phyloP scores from a whole-genome alignment of 2,113 vertebrate genomes.

The Crotalus tigris region DNA sequence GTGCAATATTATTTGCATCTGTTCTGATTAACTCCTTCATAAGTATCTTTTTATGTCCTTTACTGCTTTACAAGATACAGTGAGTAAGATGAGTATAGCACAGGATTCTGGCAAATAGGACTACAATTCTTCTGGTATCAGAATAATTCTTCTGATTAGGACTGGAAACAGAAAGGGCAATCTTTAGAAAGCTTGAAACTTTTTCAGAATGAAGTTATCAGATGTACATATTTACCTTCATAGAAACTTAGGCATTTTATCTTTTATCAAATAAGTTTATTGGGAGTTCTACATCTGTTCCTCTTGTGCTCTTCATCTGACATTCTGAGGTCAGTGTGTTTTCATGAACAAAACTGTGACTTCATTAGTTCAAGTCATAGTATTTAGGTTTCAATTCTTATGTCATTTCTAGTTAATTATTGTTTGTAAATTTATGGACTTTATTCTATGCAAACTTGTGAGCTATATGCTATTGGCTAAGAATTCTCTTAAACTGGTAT shows the following conservation, averaged over 20 bases:
- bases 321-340: background rate
- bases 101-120: background rate
- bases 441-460: background rate
- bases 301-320: background rate
- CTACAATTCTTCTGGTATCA: background rate
- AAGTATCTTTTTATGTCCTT: slow-evolving; percentile 31
- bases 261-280: background rate
- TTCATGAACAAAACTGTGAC: background rate
- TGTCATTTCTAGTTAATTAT: background rate
- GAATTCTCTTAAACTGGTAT: background rate
- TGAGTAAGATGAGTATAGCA: background rate
- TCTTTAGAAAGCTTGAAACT: background rate
- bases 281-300: no score
- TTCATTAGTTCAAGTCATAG: background rate
- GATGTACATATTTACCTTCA: background rate
- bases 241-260: background rate
- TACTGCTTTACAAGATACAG: slow-evolving; percentile 16
- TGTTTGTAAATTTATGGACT: background rate
- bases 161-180: background rate
- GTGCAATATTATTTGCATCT: slow-evolving; percentile 53
- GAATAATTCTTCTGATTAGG: background rate
- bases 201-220: background rate
- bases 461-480: background rate
- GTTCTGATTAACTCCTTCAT: slow-evolving; percentile 50
- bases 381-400: background rate